A percentile compares a stretch with the other conserved stretches of the same genome.
phyloP scores from a whole-genome alignment of 2,888 invertebrate genomes.

The Heliconius erato region DNA sequence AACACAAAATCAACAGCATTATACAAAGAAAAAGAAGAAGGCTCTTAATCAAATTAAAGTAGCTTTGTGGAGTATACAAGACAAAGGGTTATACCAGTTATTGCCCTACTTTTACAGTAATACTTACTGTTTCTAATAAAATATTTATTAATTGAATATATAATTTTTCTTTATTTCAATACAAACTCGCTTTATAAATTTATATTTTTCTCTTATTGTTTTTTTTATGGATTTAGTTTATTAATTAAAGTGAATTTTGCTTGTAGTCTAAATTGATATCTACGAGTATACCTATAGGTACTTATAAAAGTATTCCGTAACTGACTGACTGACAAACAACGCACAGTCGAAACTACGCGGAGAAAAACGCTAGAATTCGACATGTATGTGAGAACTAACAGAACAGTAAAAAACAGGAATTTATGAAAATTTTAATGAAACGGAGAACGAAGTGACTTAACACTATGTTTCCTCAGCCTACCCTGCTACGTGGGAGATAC shows the following conservation, averaged over 20 bases:
- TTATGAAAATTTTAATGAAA: too few species aligned
- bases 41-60: conserved; percentile 19
- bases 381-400: too few species aligned
- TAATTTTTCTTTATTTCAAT: conserved; percentile 15
- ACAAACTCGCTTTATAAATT: neutral
- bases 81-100: conserved; percentile 11
- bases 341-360: too few species aligned
- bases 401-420: too few species aligned
- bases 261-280: neutral
- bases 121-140: conserved; percentile 26
- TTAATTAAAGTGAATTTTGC: neutral
- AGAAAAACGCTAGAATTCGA: too few species aligned
- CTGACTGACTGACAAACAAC: too few species aligned
- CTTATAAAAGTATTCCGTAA: too few species aligned
- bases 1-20: conserved; percentile 23
- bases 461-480: neutral
- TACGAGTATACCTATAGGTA: too few species aligned
- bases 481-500: too few species aligned
- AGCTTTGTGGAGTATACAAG: conserved; percentile 15
- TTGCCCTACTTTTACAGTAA: conserved; percentile 19
- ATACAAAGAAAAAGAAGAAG: conserved; percentile 5
- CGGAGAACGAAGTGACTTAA: neutral
- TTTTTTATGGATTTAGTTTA: neutral
- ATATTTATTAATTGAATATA: conserved; percentile 14
- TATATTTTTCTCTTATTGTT: neutral